Evolutionary conservation across 2,888 invertebrate genomes (phyloP).

Genomic region (Clivina fossor): DNA sequence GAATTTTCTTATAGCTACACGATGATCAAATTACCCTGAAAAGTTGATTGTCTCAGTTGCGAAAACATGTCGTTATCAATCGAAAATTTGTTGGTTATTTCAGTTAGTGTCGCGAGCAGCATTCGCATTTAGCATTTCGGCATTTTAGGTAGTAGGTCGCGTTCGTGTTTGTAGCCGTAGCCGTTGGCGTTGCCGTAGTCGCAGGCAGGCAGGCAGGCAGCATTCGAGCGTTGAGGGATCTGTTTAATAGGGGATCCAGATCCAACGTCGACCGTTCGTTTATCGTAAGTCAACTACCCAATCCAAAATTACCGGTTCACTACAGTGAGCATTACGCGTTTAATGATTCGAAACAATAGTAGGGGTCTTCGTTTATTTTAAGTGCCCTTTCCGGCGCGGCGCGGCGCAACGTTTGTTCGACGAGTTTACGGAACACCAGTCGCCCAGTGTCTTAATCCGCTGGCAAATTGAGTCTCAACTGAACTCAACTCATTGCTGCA

Average conservation of each 20-base stretch:
- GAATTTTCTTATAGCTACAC: too few species aligned
- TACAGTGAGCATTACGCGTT: constrained; percentile 49
- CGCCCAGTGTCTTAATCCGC: constrained; percentile 55
- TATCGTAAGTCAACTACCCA: constrained; percentile 32
- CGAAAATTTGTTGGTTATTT: too few species aligned
- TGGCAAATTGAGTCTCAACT: constrained; percentile 52
- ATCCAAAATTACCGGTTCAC: constrained; percentile 32
- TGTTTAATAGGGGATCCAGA: constrained; percentile 18
- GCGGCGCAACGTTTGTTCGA: too few species aligned
- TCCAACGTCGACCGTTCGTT: constrained; percentile 23
- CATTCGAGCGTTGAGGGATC: too few species aligned
- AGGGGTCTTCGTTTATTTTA: constrained; percentile 54
- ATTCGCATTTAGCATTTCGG: too few species aligned
- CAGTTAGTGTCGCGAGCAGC: too few species aligned
- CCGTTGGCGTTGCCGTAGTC: too few species aligned
- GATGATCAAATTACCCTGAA: too few species aligned
- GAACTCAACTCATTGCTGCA: constrained; percentile 10
- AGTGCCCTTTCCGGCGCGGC: constrained; percentile 55
- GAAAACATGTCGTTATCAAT: too few species aligned
- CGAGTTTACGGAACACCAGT: constrained; percentile 52
- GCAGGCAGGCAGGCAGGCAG: not conserved
- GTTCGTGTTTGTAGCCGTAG: too few species aligned
- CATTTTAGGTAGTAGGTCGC: too few species aligned
- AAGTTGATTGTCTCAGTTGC: too few species aligned
- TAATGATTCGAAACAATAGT: constrained; percentile 54